phyloP scores from a whole-genome alignment of 2,113 vertebrate genomes.

The Gavia stellata region DNA sequence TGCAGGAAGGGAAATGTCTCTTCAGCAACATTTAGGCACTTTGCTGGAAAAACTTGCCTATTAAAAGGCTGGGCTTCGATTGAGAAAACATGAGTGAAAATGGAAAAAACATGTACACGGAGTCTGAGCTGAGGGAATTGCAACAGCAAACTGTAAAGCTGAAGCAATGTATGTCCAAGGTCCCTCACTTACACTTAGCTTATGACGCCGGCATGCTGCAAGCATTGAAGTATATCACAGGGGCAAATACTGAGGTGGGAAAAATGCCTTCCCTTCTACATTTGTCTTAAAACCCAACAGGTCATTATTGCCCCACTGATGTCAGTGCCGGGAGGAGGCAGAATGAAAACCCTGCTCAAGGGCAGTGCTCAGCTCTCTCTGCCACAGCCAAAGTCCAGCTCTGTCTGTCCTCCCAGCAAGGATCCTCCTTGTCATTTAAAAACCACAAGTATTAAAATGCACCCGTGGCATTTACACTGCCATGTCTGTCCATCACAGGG shows the following conservation, averaged over 20 bases:
- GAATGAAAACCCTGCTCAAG: accelerated
- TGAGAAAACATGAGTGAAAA: conserved; percentile 17
- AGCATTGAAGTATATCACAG: neutral
- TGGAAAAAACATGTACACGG: neutral
- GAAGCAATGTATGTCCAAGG: neutral
- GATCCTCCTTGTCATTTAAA: neutral
- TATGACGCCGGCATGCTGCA: neutral
- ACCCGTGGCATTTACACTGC: neutral
- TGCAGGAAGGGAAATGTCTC: neutral
- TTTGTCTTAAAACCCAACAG: neutral
- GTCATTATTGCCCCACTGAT: neutral
- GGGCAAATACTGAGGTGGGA: accelerated
- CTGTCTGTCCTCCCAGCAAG: neutral
- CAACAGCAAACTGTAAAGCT: neutral
- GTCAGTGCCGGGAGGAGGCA: neutral
- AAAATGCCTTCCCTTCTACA: neutral
- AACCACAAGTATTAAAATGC: neutral
- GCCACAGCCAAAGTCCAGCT: neutral
- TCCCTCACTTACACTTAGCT: neutral
- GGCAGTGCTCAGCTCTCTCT: neutral
- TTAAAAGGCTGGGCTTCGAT: neutral
- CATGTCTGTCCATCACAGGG: accelerated
- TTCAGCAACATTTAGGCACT: neutral
- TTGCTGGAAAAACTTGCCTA: neutral
- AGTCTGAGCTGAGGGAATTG: neutral